Percentiles rank a stretch among this genome's conserved stretches.
Conservation (phyloP, 1,140 invertebrate genomes). For the Acromyrmex heyeri region DNA sequence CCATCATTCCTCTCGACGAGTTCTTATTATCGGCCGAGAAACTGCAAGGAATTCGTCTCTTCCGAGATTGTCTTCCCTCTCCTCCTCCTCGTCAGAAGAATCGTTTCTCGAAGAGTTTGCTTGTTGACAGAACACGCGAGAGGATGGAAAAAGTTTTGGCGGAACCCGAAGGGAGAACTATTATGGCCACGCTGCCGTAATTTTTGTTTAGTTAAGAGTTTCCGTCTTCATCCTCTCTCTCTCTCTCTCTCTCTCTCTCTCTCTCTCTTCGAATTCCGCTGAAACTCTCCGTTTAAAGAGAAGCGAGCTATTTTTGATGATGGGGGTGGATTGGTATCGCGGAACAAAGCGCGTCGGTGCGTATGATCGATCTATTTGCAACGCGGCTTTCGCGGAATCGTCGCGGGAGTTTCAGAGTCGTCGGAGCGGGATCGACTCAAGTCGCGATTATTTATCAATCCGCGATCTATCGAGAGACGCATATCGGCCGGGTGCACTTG, state of each 20-base stretch:
- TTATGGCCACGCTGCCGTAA: neutral
- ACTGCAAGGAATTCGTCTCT: neutral
- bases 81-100: neutral
- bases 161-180: neutral
- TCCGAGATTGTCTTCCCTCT: neutral
- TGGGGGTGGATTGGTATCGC: neutral
- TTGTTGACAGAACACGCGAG: conserved; percentile 32
- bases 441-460: conserved; percentile 17
- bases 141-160: conserved; percentile 5
- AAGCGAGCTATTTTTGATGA: conserved; percentile 31
- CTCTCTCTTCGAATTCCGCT: neutral
- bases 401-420: neutral
- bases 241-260: no score
- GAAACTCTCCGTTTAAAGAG: conserved; percentile 22
- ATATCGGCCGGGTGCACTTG: conserved; percentile 17
- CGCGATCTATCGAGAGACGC: conserved; percentile 18
- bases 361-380: conserved; percentile 40
- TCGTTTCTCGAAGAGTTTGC: conserved; percentile 13
- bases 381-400: conserved; percentile 40
- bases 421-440: neutral
- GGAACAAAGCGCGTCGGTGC: conserved; percentile 24
- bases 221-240: neutral
- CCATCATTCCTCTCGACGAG: neutral
- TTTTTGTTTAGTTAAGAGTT: neutral
- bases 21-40: conserved; percentile 24